Base-by-base conservation (phyloP, 1,140 invertebrate genomes). In the Protaetia brevitarsis region DNA sequence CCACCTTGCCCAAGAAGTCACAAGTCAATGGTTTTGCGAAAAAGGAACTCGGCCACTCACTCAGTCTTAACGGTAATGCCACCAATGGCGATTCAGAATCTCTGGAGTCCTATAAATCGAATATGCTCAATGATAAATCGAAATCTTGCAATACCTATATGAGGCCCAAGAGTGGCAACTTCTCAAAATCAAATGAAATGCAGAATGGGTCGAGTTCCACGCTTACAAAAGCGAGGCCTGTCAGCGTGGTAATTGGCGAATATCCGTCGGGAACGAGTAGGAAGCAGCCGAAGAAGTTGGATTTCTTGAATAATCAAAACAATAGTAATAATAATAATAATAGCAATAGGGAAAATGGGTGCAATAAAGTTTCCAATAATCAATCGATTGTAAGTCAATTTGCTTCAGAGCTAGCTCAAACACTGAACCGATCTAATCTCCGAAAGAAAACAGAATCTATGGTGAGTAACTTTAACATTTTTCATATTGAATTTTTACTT, bases 351-450 rank as follows among this genome's bases (percentile, higher is more conserved):
- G 4, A 31, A 57, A 77, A 77, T 65, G 77, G 80, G 11, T 5
- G 69, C 13, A 45, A n/a, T n/a, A n/a, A 13, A 21, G 70, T n/a
- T 71, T 73, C 30, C 71, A 16, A 16, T n/a, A 30, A 21, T 21
- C 29, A 76, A 19, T 79, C 83, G 0, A 83, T 88, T 26, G 83
- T 82, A n/a, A 86, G 83, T 68, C 82, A 84, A 75, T 77, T 91
- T 58, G 88, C 89, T 72, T 87, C 86, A 62, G 89, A 91, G 80
- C 78, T 91, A 64, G 85, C 82, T 19, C 83, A 88, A 45, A 91
- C 89, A 1, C 77, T 91, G 45, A 88, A 88, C 67, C 83, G 88
- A 77, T 89, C 89, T 7, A 89, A 90, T 79, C 80, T 90, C 65
- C 83, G 83, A 73, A 86, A 84, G 77, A 86, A 86, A 78, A 88